Evolutionary conservation across 1,140 invertebrate genomes (phyloP).

Genomic region (Heliconius nattereri): DNA sequence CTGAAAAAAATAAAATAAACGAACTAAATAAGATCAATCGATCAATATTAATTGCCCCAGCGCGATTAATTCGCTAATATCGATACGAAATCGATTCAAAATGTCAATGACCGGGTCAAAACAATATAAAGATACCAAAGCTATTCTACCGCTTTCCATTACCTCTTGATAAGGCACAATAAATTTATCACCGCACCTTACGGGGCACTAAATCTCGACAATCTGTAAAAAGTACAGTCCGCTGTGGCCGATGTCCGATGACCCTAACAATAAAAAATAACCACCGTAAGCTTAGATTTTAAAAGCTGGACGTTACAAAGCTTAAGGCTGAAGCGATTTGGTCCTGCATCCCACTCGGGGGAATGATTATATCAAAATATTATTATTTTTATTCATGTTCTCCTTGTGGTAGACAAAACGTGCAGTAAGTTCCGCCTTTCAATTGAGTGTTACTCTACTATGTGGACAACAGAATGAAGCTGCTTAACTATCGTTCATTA

Average conservation of each 20-base stretch:
- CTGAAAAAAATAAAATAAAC: background rate
- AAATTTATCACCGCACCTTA: conserved; percentile 72
- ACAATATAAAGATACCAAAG: conserved; percentile 28
- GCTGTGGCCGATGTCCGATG: conserved; percentile 65
- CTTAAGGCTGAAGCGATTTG: background rate
- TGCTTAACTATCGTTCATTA: too few species aligned
- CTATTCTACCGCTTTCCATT: conserved; percentile 52
- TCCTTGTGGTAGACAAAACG: too few species aligned
- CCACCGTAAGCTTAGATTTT: conserved; percentile 52
- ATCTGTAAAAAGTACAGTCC: conserved; percentile 65
- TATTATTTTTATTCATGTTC: too few species aligned
- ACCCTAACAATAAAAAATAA: conserved; percentile 70
- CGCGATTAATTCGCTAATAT: background rate
- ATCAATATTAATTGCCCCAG: background rate
- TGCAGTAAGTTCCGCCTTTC: too few species aligned
- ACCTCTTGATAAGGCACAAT: conserved; percentile 68
- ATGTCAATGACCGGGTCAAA: conserved; percentile 43
- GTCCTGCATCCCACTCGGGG: background rate
- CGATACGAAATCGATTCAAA: background rate
- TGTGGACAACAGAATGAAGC: too few species aligned
- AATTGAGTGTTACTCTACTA: too few species aligned
- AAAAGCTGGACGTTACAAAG: conserved; percentile 39
- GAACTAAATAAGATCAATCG: background rate
- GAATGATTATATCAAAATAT: too few species aligned
- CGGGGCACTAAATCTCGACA: conserved; percentile 66